These are phyloP conservation scores for Coecobrya sp. DNA, from an alignment of 2,888 invertebrate genomes.

Conservation along the genomic window DNA sequence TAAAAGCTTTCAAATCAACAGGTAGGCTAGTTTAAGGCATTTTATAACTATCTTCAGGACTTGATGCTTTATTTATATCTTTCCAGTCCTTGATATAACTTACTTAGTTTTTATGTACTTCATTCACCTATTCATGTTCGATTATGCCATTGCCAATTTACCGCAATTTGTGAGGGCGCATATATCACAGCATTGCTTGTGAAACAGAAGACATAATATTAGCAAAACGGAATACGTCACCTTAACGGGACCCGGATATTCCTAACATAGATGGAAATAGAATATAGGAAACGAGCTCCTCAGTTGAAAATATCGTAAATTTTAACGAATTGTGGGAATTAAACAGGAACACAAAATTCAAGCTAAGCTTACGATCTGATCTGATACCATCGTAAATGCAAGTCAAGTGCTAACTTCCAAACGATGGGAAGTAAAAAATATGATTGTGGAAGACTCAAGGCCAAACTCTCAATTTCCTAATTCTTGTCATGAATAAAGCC, in stretches of 20 bases:
- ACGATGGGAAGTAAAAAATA: constrained; percentile 6
- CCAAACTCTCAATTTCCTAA: constrained; percentile 35
- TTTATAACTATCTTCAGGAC: too few species aligned
- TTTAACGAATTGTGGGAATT: constrained; percentile 10
- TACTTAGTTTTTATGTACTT: too few species aligned
- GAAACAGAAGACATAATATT: too few species aligned
- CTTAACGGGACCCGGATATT: neutral
- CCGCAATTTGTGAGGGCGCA: too few species aligned
- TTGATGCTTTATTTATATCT: too few species aligned
- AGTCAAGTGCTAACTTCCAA: neutral
- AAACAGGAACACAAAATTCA: neutral
- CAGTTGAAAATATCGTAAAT: neutral
- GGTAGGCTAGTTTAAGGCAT: too few species aligned
- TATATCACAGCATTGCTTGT: too few species aligned
- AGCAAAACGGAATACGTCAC: too few species aligned
- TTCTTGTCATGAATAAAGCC: constrained; percentile 36
- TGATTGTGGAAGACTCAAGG: constrained; percentile 34
- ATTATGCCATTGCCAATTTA: too few species aligned
- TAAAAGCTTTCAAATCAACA: too few species aligned
- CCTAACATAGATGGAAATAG: neutral
- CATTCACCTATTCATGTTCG: too few species aligned
- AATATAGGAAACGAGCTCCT: constrained; percentile 3
- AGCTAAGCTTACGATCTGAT: neutral
- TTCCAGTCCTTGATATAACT: too few species aligned
- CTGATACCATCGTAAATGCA: neutral